Conservation (phyloP, 2,797 vertebrate genomes). For the Galago senegalensis region DNA sequence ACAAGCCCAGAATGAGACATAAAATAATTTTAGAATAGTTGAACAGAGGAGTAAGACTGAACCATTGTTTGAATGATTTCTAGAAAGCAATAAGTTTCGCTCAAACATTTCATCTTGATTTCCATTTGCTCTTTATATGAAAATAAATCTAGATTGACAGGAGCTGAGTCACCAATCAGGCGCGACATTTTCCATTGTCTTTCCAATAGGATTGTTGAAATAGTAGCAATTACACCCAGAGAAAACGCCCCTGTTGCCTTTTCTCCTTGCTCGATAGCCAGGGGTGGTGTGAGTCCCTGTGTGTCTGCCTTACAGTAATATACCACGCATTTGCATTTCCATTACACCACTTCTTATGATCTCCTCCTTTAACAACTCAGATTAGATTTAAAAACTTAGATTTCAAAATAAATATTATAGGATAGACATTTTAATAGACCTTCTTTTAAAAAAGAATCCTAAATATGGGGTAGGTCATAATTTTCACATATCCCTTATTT, state of each 20-base stretch:
- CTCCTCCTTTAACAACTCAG: not conserved
- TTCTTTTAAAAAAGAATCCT: no score
- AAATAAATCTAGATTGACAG: conserved; percentile 43
- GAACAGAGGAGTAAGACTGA: conserved; percentile 41
- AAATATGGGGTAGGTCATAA: not conserved
- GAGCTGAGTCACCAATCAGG: not conserved
- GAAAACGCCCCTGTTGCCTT: not conserved
- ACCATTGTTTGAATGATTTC: conserved; percentile 23
- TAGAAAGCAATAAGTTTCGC: conserved; percentile 1
- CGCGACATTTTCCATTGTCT: not conserved
- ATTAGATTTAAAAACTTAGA: not conserved
- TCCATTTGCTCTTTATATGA: conserved; percentile 59
- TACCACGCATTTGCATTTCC: not conserved
- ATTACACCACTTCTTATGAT: not conserved
- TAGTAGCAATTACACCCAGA: not conserved
- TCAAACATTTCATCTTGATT: conserved; percentile 57
- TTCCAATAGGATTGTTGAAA: not conserved
- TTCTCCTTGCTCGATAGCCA: not conserved
- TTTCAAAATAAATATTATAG: conserved; percentile 10
- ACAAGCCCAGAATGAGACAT: not conserved
- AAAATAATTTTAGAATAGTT: not conserved
- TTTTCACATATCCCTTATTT: not conserved
- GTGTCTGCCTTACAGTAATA: not conserved
- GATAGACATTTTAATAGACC: not conserved
- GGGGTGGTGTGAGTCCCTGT: not conserved